phyloP scores from a whole-genome alignment of 2,113 vertebrate genomes.

The Butorides virescens region DNA sequence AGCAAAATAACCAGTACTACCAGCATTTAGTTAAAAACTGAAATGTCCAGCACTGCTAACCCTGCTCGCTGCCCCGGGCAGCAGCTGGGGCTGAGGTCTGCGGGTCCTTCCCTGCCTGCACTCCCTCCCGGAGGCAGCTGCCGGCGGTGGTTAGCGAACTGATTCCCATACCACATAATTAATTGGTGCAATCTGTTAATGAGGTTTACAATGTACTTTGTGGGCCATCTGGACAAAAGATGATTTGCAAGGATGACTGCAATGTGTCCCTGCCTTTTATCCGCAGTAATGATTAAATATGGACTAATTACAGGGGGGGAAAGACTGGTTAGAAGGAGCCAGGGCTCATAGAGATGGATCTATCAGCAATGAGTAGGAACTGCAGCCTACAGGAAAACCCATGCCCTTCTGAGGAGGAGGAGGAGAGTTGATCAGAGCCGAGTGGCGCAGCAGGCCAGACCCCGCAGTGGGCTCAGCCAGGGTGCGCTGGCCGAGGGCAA shows the following conservation, averaged over 20 bases:
- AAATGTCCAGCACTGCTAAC: neutral
- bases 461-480: too few relatives aligned
- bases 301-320: neutral
- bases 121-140: neutral
- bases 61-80: neutral
- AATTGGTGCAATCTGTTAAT: conserved; percentile 35
- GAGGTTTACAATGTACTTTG: conserved; percentile 1
- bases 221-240: conserved; percentile 37
- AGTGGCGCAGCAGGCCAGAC: fast-evolving
- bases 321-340: neutral
- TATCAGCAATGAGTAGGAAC: neutral
- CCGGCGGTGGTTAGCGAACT: neutral
- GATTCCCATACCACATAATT: neutral
- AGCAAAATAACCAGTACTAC: neutral
- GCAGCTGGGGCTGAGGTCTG: neutral
- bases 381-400: neutral
- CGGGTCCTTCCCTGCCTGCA: neutral
- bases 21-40: neutral
- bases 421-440: neutral
- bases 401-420: neutral
- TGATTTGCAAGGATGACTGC: neutral
- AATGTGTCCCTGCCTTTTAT: neutral
- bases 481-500: neutral
- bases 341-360: neutral
- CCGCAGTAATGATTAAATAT: neutral